phyloP scores from a whole-genome alignment of 2,888 invertebrate species.

The Erpobdella octoculata region DNA sequence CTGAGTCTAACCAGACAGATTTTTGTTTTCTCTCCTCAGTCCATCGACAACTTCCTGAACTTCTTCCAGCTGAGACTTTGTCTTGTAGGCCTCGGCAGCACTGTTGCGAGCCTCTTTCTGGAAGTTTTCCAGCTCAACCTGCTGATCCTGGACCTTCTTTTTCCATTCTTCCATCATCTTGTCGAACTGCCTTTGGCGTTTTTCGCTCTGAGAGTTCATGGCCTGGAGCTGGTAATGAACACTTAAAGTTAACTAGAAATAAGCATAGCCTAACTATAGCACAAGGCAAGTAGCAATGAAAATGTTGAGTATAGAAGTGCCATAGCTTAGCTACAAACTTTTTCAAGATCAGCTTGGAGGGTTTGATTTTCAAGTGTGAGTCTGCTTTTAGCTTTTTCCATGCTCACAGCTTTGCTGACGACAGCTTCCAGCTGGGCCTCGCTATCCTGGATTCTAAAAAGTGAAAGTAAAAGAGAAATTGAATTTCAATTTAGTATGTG shows the following conservation, averaged over 20 bases:
- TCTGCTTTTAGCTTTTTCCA: constrained; percentile 96
- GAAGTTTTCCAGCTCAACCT: constrained; percentile 86
- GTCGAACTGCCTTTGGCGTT: constrained; percentile 93
- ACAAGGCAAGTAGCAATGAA: background rate
- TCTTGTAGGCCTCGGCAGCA: constrained; percentile 97
- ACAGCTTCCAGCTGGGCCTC: constrained; percentile 95
- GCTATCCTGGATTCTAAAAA: constrained; percentile 71
- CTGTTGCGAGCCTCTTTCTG: constrained; percentile 99
- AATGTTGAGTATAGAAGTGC: too few species aligned
- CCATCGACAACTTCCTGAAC: constrained; percentile 94
- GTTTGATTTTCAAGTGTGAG: constrained; percentile 95
- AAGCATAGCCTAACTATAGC: background rate
- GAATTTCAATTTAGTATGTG: background rate
- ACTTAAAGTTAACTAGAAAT: background rate
- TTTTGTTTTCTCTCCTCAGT: constrained; percentile 97
- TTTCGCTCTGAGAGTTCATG: constrained; percentile 37
- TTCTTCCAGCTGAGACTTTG: constrained; percentile 91
- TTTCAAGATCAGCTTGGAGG: constrained; percentile 89
- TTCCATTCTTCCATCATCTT: constrained; percentile 99
- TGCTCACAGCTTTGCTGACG: constrained; percentile 89
- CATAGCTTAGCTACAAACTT: constrained; percentile 55
- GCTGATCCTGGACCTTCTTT: constrained; percentile 87
- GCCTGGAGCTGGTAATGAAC: constrained; percentile 31
- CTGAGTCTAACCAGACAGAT: constrained; percentile 73
- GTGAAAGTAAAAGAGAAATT: too few species aligned